phyloP scores from a whole-genome alignment of 2,888 invertebrate species.

The Drosophila nigricruria region DNA sequence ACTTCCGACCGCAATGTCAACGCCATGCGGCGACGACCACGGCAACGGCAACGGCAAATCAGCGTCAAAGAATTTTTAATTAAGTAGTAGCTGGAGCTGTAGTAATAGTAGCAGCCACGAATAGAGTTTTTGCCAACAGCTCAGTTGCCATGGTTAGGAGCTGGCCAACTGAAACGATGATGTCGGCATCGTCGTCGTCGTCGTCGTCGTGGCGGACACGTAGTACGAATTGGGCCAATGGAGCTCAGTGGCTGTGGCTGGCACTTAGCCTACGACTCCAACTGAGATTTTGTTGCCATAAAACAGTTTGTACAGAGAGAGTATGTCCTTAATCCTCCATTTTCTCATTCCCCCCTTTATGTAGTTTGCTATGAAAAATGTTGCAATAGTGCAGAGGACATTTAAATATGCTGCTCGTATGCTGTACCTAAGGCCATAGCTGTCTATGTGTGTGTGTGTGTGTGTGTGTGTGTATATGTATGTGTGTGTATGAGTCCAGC shows the following conservation, averaged over 20 bases:
- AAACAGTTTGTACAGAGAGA: constrained; percentile 61
- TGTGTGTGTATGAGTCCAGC: constrained; percentile 47
- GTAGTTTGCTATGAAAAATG: constrained; percentile 70
- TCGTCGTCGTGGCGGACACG: constrained; percentile 50
- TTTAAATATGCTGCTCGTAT: constrained; percentile 62
- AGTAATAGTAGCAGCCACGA: constrained; percentile 21
- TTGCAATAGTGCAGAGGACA: constrained; percentile 73
- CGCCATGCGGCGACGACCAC: constrained; percentile 6
- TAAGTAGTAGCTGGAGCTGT: constrained; percentile 51
- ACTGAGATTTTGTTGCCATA: constrained; percentile 76
- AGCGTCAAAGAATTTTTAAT: constrained; percentile 72
- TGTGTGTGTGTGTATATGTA: constrained; percentile 14
- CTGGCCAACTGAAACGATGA: constrained; percentile 42
- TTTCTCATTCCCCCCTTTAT: not conserved
- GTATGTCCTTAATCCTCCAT: constrained; percentile 6
- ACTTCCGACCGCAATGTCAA: constrained; percentile 37
- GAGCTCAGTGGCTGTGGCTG: constrained; percentile 52
- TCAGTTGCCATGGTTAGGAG: constrained; percentile 27
- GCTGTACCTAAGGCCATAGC: constrained; percentile 40
- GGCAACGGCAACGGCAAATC: constrained; percentile 43
- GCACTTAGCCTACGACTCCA: constrained; percentile 73
- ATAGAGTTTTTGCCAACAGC: constrained; percentile 20
- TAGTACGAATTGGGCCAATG: constrained; percentile 63
- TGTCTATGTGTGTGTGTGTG: constrained; percentile 12
- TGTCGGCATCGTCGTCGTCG: constrained; percentile 34